Evolutionary conservation across 2,113 vertebrate genomes (phyloP).

Genomic region (Pelobates fuscus): DNA sequence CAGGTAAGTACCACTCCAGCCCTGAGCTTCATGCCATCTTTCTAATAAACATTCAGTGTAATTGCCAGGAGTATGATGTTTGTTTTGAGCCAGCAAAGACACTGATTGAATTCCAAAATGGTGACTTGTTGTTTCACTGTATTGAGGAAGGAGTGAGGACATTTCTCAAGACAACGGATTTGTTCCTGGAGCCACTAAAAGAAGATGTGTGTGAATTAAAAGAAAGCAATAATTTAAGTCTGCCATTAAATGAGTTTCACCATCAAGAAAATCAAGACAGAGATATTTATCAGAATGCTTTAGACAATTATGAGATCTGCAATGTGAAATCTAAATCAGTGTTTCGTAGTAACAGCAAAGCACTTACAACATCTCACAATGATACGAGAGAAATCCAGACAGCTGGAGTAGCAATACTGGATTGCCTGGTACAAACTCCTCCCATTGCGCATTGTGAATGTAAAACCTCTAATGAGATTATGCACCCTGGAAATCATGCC

Average conservation of each 20-base stretch:
- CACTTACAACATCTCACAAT: slow-evolving; percentile 25
- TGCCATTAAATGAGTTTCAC: slow-evolving; percentile 48
- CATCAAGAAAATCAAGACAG: slow-evolving; percentile 49
- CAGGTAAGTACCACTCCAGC: slow-evolving; percentile 63
- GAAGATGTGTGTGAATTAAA: slow-evolving; percentile 73
- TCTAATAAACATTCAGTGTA: slow-evolving; percentile 85
- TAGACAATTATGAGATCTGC: slow-evolving; percentile 67
- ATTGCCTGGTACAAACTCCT: no score
- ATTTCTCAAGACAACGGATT: slow-evolving; percentile 82
- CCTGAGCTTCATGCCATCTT: slow-evolving; percentile 78
- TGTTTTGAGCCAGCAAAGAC: slow-evolving; percentile 92
- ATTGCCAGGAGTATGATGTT: slow-evolving; percentile 84
- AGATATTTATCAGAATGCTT: slow-evolving; percentile 58
- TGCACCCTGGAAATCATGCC: no score
- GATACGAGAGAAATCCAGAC: background rate
- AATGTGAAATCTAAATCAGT: slow-evolving; percentile 80
- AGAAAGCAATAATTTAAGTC: slow-evolving; percentile 63
- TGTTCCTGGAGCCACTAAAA: slow-evolving; percentile 73
- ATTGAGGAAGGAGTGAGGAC: slow-evolving; percentile 84
- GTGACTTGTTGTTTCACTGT: slow-evolving; percentile 80
- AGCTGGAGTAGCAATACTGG: no score
- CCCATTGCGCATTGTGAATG: no score
- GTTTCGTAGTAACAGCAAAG: slow-evolving; percentile 65
- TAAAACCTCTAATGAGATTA: no score
- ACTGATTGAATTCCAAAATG: slow-evolving; percentile 91